A percentile compares a stretch with the other conserved stretches of the same genome.
Evolutionary conservation across 1,140 invertebrate species (phyloP).

Genomic region (Pogonomyrmex barbatus): DNA sequence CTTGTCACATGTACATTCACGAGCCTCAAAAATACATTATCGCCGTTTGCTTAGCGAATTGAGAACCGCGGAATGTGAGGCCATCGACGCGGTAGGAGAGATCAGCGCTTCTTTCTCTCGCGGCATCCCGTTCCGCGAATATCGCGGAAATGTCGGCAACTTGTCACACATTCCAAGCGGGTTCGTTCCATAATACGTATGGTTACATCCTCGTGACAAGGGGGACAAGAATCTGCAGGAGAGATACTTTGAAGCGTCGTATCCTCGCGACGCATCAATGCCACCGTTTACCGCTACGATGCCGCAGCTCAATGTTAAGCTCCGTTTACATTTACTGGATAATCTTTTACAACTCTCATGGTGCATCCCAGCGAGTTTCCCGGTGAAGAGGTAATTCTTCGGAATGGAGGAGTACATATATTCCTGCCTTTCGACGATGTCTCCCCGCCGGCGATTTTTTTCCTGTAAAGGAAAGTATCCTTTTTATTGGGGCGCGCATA

Average conservation of each 20-base stretch:
- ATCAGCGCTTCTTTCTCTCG: background rate
- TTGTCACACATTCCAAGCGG: constrained; percentile 6
- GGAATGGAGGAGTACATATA: background rate
- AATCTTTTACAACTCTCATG: constrained; percentile 17
- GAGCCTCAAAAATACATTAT: background rate
- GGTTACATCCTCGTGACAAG: constrained; percentile 1
- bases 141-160: constrained; percentile 8
- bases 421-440: background rate
- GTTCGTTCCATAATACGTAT: background rate
- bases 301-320: background rate
- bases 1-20: background rate
- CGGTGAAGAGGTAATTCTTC: constrained; percentile 29
- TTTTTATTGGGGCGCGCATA: background rate
- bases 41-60: background rate
- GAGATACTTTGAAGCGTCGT: background rate
- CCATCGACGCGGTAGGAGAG: background rate
- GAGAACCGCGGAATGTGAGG: background rate
- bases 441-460: background rate
- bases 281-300: constrained; percentile 2
- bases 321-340: constrained; percentile 22
- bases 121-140: background rate
- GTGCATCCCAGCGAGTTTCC: background rate
- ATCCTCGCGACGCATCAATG: background rate
- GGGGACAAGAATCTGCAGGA: background rate
- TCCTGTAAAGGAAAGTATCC: background rate